These are phyloP conservation scores for Cryptotis parvus DNA, from an alignment of 2,113 vertebrate species.

Conservation along the genomic window DNA sequence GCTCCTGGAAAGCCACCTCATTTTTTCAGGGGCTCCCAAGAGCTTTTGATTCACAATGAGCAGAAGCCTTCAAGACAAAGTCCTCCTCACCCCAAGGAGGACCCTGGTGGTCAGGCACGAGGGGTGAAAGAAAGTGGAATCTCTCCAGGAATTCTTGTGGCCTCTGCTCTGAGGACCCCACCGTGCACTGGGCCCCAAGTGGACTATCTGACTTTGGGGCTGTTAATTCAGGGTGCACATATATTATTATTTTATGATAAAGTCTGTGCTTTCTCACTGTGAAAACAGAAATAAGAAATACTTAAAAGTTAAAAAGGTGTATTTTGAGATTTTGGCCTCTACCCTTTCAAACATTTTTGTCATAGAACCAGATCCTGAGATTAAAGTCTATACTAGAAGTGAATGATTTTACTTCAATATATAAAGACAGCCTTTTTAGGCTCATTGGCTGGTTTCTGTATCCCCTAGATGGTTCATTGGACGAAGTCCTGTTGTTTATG, in stretches of 20 bases:
- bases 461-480: neutral
- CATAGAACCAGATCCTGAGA: neutral
- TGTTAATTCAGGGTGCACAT: neutral
- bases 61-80: too few relatives aligned
- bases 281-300: conserved; percentile 6
- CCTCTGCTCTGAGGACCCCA: neutral
- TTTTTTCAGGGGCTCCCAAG: neutral
- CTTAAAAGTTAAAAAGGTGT: neutral
- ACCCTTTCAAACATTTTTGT: neutral
- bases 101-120: too few relatives aligned
- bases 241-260: neutral
- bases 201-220: neutral
- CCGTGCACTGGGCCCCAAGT: neutral
- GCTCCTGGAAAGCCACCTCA: conserved; percentile 85
- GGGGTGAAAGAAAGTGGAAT: too few relatives aligned
- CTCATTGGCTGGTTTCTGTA: neutral
- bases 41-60: too few relatives aligned
- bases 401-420: too few relatives aligned
- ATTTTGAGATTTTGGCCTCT: conserved; percentile 12
- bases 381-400: too few relatives aligned
- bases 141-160: too few relatives aligned
- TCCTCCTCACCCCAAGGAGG: too few relatives aligned
- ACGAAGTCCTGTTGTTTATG: neutral
- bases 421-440: neutral
- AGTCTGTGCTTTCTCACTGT: neutral